Percentiles rank a stretch among this genome's conserved stretches.
phyloP scores from a whole-genome alignment of 2,797 vertebrate species.

The Picus viridis region DNA sequence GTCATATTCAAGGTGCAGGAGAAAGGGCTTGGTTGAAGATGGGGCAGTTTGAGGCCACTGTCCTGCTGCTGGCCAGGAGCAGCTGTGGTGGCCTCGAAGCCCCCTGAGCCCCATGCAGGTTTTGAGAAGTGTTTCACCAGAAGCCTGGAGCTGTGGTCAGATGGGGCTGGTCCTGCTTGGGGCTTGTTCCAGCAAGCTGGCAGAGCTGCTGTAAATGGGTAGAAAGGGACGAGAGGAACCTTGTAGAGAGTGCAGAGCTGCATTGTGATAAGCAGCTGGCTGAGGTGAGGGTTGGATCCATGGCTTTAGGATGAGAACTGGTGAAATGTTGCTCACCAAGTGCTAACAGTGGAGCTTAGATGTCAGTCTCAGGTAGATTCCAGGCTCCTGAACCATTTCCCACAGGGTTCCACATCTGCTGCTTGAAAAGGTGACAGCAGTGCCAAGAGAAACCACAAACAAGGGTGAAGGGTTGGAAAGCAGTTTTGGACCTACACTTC shows the following conservation, averaged over 20 bases:
- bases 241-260: fast-evolving
- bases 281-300: neutral
- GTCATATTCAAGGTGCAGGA: neutral
- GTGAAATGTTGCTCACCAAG: neutral
- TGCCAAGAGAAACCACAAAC: neutral
- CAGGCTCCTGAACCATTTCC: neutral
- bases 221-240: neutral
- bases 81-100: neutral
- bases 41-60: fast-evolving
- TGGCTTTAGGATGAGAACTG: neutral
- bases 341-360: neutral
- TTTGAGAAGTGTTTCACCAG: neutral
- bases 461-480: neutral
- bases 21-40: neutral
- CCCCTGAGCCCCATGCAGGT: neutral
- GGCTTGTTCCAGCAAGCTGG: neutral
- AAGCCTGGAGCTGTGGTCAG: neutral
- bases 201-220: neutral
- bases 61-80: neutral
- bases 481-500: neutral
- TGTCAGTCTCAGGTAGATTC: neutral
- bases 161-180: neutral
- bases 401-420: neutral
- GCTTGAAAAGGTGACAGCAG: neutral
- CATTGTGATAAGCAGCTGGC: fast-evolving